Percentiles rank a stretch among this genome's conserved stretches.
Evolutionary conservation across 1,140 invertebrate genomes (phyloP).

Genomic region (Hyles vespertilio): DNA sequence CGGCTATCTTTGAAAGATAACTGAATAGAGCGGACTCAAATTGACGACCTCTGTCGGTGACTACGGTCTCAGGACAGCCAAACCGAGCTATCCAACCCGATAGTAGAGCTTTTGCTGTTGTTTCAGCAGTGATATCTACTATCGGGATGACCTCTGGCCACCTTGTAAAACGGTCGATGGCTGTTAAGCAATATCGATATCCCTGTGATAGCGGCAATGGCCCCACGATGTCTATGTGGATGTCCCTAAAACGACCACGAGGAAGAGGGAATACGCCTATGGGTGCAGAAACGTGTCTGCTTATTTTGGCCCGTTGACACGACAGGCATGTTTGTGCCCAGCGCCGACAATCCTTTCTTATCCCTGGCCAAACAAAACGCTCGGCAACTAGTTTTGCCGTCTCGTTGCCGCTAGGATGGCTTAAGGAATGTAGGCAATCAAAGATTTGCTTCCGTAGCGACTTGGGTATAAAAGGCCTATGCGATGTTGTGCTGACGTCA

Average conservation of each 20-base stretch:
- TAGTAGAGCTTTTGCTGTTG: not conserved
- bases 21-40: too few relatives aligned
- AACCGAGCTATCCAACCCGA: conserved; percentile 3
- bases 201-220: conserved; percentile 2
- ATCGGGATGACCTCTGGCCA: conserved; percentile 7
- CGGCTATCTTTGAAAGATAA: too few relatives aligned
- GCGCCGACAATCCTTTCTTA: not conserved
- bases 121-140: conserved; percentile 5
- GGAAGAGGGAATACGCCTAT: not conserved
- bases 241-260: not conserved
- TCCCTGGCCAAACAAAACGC: conserved; percentile 4
- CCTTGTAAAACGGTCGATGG: conserved; percentile 5
- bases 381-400: not conserved
- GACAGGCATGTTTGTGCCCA: not conserved
- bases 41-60: not conserved
- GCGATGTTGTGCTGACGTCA: not conserved
- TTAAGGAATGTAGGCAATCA: not conserved
- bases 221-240: conserved; percentile 2
- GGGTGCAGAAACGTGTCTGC: not conserved
- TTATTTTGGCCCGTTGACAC: conserved; percentile 3
- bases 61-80: conserved; percentile 3
- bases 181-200: conserved; percentile 4
- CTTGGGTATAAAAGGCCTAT: not conserved
- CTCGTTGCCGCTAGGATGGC: not conserved
- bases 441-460: not conserved